Evolutionary conservation across 2,888 invertebrate species (phyloP).

Genomic region (Scaptomyza reducta): DNA sequence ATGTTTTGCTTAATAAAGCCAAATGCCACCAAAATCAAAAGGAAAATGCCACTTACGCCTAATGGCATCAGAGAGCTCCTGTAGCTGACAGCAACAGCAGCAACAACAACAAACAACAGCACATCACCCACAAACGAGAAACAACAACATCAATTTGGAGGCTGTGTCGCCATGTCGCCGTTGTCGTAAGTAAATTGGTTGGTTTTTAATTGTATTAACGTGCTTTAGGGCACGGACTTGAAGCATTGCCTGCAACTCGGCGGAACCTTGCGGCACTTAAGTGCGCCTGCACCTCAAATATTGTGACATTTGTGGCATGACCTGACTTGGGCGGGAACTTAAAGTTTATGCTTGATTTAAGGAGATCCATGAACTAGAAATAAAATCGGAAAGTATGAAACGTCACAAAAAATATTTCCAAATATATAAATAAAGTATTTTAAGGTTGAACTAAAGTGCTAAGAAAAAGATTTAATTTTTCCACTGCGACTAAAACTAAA

Average conservation of each 20-base stretch:
- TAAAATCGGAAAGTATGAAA: no score
- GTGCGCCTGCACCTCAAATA: constrained; percentile 57
- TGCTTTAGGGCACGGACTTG: constrained; percentile 26
- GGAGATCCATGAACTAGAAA: no score
- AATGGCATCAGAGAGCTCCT: constrained; percentile 64
- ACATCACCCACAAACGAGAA: constrained; percentile 3
- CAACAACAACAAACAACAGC: constrained; percentile 1
- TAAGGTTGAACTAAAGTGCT: no score
- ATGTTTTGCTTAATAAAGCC: constrained; percentile 71
- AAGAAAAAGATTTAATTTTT: no score
- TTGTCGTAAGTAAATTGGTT: constrained; percentile 48
- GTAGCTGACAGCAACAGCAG: constrained; percentile 47
- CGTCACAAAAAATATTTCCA: no score
- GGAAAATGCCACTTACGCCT: constrained; percentile 76
- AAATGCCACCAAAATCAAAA: constrained; percentile 76
- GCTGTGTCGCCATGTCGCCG: constrained; percentile 2
- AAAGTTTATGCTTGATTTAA: not conserved
- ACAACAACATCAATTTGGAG: constrained; percentile 10
- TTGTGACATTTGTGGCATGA: constrained; percentile 47
- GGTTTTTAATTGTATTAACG: constrained; percentile 73
- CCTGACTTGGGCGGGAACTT: constrained; percentile 42
- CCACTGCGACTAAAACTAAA: no score
- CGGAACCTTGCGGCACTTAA: constrained; percentile 55
- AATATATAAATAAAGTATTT: no score
- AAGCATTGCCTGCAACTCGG: constrained; percentile 9